These are phyloP conservation scores for Maccullochella peelii DNA, from an alignment of 2,113 vertebrate genomes.

Conservation along the genomic window DNA sequence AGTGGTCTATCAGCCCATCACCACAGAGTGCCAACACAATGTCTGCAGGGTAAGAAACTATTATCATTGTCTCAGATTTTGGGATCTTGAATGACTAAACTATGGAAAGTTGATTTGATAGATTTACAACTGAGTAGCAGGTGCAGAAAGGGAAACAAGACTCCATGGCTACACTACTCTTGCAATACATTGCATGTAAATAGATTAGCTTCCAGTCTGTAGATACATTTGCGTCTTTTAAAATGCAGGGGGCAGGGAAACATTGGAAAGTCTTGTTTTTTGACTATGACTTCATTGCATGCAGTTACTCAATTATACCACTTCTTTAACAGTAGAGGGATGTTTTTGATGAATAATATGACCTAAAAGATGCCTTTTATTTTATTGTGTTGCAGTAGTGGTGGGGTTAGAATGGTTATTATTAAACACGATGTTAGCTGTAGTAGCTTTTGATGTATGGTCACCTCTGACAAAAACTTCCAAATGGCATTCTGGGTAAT, in stretches of 20 bases:
- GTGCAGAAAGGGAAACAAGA: not conserved
- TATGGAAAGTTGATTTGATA: not conserved
- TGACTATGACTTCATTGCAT: not conserved
- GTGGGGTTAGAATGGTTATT: not conserved
- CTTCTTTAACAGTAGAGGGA: not conserved
- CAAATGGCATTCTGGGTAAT: not conserved
- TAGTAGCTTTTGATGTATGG: not conserved
- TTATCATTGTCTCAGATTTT: not conserved
- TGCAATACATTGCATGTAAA: not conserved
- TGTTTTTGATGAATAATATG: not conserved
- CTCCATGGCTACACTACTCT: not conserved
- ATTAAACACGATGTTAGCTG: not conserved
- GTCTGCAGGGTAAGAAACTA: conserved; percentile 91
- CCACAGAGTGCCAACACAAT: conserved; percentile 96
- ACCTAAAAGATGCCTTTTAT: not conserved
- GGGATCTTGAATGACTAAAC: not conserved
- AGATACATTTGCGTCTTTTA: not conserved
- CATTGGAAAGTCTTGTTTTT: not conserved
- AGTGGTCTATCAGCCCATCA: conserved; percentile 92
- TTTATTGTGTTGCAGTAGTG: not conserved
- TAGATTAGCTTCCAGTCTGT: not conserved
- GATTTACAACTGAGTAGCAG: not conserved
- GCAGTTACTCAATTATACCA: not conserved
- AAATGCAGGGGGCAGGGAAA: not conserved
- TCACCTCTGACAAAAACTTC: not conserved